Base-by-base conservation (phyloP, 2,888 invertebrate genomes). In the Dilophus febrilis region DNA sequence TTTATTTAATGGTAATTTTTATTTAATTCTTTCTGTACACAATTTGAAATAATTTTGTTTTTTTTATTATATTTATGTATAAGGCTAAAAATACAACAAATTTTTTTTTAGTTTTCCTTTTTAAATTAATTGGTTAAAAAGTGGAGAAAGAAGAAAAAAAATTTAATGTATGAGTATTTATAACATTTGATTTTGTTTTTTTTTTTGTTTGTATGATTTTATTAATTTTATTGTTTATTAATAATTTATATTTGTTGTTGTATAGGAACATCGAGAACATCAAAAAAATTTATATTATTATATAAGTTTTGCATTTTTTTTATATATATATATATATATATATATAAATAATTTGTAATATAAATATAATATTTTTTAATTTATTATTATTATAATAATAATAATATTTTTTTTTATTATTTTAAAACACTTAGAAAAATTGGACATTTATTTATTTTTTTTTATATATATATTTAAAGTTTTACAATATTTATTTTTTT, bases 241-340 rank as follows among this genome's bases (percentile, higher is more conserved):
- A 19, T 4, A 13, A 6, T 18, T 36, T 28, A 13, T 37, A 16
- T 37, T 27, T 16, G 18, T 14, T 36, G 12, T 35, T 40, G 29
- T 40, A 40, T 40, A 40, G 40, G 40, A 40, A 40, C 40, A 36
- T 40, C 35, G 30, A 40, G 35, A 40, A 35, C 28, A 40, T 40
- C 22, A 32, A 30, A 40, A 40, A 36, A 35, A 26, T 35, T 26
- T 38, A 10, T 6, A 7, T 18, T 35, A 35, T 13, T 33, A 14
- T 33, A 5, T 33, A 33, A 11, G 8, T 10, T 14, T 17, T 33
- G 14, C 2, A 19, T 37, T 29, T 29, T 30, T 37, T 29, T 18
- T 28, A 12, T 18, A 30, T 37, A 8, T 29, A 13, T 37, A 37
- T 14, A 28, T 28, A 30, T 37, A 29, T 37, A 37, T 29, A 33